Evolutionary conservation across 1,140 invertebrate genomes (phyloP).

Genomic region (Drosophila tsacasi): DNA sequence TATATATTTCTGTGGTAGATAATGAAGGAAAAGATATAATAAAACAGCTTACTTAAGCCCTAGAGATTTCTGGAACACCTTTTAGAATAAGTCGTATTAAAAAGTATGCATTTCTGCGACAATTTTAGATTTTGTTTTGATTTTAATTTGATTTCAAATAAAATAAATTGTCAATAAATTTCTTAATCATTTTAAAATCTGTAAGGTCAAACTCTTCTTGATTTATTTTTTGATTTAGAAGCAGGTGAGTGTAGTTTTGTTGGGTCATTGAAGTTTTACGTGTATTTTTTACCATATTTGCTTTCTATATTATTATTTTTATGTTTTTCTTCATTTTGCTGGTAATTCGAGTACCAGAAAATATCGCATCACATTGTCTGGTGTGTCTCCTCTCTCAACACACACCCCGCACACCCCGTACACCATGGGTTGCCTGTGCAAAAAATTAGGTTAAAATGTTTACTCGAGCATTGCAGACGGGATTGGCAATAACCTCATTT

Average conservation of each 20-base stretch:
- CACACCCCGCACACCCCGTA: not conserved
- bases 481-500: slow-evolving; percentile 64
- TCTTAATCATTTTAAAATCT: not conserved
- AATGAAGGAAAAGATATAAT: no score
- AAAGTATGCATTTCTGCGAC: no score
- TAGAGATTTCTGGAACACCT: no score
- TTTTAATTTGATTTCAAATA: not conserved
- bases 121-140: no score
- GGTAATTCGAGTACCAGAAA: slow-evolving; percentile 53
- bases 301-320: slow-evolving; percentile 10
- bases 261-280: slow-evolving; percentile 1
- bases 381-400: slow-evolving; percentile 32
- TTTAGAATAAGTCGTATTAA: no score
- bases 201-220: not conserved
- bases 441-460: slow-evolving; percentile 66
- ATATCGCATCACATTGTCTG: slow-evolving; percentile 54
- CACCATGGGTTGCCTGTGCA: slow-evolving; percentile 11
- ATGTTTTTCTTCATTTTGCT: slow-evolving; percentile 15
- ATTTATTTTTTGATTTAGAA: not conserved
- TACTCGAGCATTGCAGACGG: slow-evolving; percentile 61
- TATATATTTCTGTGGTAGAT: not conserved
- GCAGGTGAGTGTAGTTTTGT: slow-evolving; percentile 16
- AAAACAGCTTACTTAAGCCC: no score
- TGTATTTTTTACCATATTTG: slow-evolving; percentile 15
- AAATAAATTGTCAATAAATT: no score